Evolutionary conservation across 2,113 vertebrate species (phyloP), one percentile per base, ranked within the genome.

Genomic region (Dasypus novemcinctus): DNA sequence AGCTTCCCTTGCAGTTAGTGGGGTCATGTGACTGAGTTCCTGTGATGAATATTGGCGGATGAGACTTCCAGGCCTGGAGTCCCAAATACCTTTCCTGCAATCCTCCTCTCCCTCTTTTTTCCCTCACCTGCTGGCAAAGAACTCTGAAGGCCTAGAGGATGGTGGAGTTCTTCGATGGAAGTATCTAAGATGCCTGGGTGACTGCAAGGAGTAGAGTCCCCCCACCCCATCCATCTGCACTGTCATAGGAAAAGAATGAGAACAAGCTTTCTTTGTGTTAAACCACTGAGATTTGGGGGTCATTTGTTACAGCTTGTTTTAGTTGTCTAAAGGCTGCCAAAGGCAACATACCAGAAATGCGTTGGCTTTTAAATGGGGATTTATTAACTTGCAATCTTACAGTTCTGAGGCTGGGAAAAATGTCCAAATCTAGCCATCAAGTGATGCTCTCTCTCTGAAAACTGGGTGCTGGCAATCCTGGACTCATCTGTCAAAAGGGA

Each of bases 161-260:
- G 41, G 69, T 12, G 1, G 49, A 61, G 21, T 18, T 27, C 31
- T 80, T 33, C 5, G 31, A 63, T 12, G 57, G 76, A 52, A 64
- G 57, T 63, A 43, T 41, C 12, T 8, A n/a, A 1, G 41, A 25
- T 75, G 33, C 43, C 43, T n/a, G 2, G 29, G 49, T 66, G 46
- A 7, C 17, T 52, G 7, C 5, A 38, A 38, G 52, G 14, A 31
- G 61, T 0, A 4, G 7, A 12, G 4, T 7, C 14, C 3, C 10
- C 31, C 43, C 25, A 52, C 25, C 46, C 38, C 2, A 2, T 38
- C 57, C 38, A 5, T 9, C 81, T 64, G 8, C 5, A 12, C 1
- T 38, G 43, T 66, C 64, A 23, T 7, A 10, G 29, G 31, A 85
- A 74, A 33, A 8, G 15, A 52, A 64, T 76, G 49, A 80, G 38